Conservation (phyloP, 2,113 vertebrate species). For the Mormyrus iriodes region DNA sequence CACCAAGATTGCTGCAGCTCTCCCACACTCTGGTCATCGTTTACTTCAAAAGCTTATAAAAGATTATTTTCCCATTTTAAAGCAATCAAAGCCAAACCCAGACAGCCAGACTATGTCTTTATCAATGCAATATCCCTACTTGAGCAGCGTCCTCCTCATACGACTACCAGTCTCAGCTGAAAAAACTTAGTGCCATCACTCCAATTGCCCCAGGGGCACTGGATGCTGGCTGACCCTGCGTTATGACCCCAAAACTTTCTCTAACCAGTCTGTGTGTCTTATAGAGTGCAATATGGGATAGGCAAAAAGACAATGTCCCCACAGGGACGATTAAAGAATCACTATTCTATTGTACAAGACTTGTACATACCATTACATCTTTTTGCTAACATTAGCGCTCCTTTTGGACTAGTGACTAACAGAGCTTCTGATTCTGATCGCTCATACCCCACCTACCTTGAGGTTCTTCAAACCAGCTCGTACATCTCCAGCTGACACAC, state of each 20-base stretch:
- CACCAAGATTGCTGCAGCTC: neutral
- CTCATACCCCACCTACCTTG: neutral
- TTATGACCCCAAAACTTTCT: neutral
- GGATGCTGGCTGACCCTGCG: neutral
- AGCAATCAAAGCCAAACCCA: neutral
- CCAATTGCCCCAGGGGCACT: neutral
- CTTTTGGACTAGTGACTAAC: neutral
- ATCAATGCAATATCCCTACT: neutral
- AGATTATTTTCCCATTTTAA: neutral
- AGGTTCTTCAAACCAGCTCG: neutral
- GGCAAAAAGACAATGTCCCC: neutral
- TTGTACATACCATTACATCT: neutral
- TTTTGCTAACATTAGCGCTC: neutral
- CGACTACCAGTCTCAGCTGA: neutral
- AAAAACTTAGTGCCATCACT: neutral
- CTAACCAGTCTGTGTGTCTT: neutral
- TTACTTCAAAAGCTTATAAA: neutral
- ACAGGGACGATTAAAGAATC: neutral
- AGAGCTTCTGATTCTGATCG: neutral
- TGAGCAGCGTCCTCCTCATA: neutral
- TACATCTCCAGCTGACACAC: neutral
- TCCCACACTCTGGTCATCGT: neutral
- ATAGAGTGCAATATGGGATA: neutral
- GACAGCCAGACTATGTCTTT: neutral
- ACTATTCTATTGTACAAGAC: neutral